Percentiles rank a stretch among this genome's conserved stretches.
phyloP scores from a whole-genome alignment of 1,140 invertebrate genomes.

The Brachionus rotundiformis region DNA sequence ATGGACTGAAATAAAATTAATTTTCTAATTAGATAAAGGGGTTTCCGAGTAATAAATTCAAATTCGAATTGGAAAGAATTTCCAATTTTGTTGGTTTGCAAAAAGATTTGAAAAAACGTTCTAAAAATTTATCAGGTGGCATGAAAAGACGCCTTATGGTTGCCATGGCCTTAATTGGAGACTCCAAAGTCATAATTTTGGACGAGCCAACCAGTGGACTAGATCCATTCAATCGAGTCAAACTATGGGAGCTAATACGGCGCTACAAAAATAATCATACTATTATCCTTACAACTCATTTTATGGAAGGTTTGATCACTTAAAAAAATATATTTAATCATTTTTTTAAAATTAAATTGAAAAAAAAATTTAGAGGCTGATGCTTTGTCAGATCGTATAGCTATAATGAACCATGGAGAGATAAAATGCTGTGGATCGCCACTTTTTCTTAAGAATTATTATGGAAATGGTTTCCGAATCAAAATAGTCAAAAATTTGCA shows the following conservation, averaged over 20 bases:
- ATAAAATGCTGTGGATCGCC: constrained; percentile 40
- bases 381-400: constrained; percentile 77
- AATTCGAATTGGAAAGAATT: constrained; percentile 65
- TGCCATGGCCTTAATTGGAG: constrained; percentile 66
- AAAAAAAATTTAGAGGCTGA: constrained; percentile 89
- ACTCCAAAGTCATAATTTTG: constrained; percentile 63
- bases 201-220: constrained; percentile 84
- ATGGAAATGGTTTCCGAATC: constrained; percentile 23
- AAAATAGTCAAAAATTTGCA: constrained; percentile 36
- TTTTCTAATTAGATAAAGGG: constrained; percentile 69
- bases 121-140: constrained; percentile 69
- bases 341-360: not conserved
- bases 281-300: constrained; percentile 52
- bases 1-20: not conserved
- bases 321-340: not conserved
- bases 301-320: constrained; percentile 63
- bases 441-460: constrained; percentile 43
- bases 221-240: constrained; percentile 84
- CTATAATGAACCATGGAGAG: constrained; percentile 49
- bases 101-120: constrained; percentile 70
- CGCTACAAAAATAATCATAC: constrained; percentile 44
- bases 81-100: constrained; percentile 67
- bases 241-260: constrained; percentile 77
- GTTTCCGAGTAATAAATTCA: constrained; percentile 67
- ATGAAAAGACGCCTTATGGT: constrained; percentile 67